Evolutionary conservation across 1,140 invertebrate species (phyloP).

Genomic region (Sipha flava): DNA sequence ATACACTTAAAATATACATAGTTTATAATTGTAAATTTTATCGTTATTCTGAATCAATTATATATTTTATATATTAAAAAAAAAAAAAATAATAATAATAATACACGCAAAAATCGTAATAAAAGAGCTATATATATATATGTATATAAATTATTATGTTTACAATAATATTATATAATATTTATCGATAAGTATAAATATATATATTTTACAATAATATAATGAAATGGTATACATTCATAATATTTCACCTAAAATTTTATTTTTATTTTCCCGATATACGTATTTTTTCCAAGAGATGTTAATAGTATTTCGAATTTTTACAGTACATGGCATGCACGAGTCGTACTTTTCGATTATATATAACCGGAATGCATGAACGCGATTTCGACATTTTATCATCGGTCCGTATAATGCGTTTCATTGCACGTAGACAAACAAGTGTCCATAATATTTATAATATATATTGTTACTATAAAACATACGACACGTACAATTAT

Average conservation of each 20-base stretch:
- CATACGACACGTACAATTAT: background rate
- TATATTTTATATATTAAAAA: background rate
- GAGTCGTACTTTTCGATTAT: background rate
- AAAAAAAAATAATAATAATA: background rate
- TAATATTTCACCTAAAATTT: background rate
- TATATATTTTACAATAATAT: background rate
- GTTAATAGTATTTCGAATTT: background rate
- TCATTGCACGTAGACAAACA: background rate
- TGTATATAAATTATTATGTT: background rate
- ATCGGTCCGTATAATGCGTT: background rate
- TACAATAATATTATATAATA: background rate
- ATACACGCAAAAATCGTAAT: background rate
- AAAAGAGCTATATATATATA: constrained; percentile 20
- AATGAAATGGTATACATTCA: background rate
- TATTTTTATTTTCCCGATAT: background rate
- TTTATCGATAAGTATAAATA: background rate
- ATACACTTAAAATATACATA: background rate
- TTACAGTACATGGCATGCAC: background rate
- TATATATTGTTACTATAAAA: background rate
- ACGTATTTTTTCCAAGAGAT: background rate
- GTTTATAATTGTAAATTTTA: background rate
- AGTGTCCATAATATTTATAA: background rate
- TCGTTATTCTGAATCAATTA: background rate
- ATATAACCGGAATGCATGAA: background rate
- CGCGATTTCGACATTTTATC: background rate